Evolutionary conservation across 1,140 invertebrate genomes (phyloP).

Genomic region (Heliconius hermathena): DNA sequence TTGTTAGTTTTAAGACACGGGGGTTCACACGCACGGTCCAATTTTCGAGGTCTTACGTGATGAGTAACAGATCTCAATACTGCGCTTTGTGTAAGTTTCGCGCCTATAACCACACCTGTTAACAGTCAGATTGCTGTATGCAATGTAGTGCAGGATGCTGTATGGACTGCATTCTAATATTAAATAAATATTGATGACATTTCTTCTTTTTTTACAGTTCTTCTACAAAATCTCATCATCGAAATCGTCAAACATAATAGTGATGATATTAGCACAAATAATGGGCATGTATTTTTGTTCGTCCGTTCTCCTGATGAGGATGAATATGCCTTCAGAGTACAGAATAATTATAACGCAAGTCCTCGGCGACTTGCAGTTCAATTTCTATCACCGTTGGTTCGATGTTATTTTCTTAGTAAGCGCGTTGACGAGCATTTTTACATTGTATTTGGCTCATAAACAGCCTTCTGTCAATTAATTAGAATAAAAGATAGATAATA

Average conservation of each 20-base stretch:
- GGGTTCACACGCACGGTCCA: no score
- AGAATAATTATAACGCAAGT: slow-evolving; percentile 98
- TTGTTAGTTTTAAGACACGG: no score
- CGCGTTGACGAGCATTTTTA: slow-evolving; percentile 96
- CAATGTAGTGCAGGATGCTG: no score
- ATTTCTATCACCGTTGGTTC: slow-evolving; percentile 99
- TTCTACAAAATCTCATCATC: slow-evolving; percentile 99
- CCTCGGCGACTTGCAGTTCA: slow-evolving; percentile 98
- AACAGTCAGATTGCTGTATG: no score
- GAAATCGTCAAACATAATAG: slow-evolving; percentile 99
- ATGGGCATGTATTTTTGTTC: slow-evolving; percentile 99
- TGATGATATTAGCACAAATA: slow-evolving; percentile 97
- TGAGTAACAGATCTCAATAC: no score
- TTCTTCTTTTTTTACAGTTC: slow-evolving; percentile 88
- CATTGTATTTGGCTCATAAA: slow-evolving; percentile 97
- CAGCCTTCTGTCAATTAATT: slow-evolving; percentile 82
- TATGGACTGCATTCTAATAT: no score
- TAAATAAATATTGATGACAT: no score
- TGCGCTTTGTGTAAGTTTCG: no score
- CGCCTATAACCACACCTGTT: no score
- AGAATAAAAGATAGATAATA: not conserved
- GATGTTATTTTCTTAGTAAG: slow-evolving; percentile 99
- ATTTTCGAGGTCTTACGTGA: no score
- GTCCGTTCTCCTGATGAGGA: slow-evolving; percentile 97
- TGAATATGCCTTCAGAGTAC: slow-evolving; percentile 99